Base-by-base conservation (phyloP, 2,797 vertebrate species). In the Triplophysa yarkandensis region DNA sequence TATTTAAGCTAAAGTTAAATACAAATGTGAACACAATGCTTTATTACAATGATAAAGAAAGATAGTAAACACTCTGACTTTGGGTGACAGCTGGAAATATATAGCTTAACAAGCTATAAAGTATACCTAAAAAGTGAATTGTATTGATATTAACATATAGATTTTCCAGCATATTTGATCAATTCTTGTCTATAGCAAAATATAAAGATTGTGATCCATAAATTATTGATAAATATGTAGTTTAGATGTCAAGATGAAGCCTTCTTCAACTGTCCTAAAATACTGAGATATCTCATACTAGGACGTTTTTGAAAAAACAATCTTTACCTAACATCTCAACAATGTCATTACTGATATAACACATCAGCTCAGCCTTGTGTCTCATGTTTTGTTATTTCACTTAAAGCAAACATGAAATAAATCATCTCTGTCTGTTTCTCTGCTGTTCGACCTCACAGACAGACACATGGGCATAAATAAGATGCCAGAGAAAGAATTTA, bases 391-490 rank as follows among this genome's bases (percentile, higher is more conserved):
- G 79, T 71, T 76, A 81, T 88, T 90, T 94, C 92, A 71, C 82
- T 86, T 87, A 84, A 84, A 84, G 81, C 73, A 74, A 88, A 87
- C 85, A 81, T 73, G 77, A 86, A 85, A 85, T 85, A 88, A 88
- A 90, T 86, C 87, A 84, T 81, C 83, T 89, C 57, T 41, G n/a
- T 87, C 87, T 89, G 84, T 86, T 79, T 86, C 82, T 67, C 81
- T 83, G 76, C 85, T 86, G 83, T 73, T 82, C 78, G 83, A 83
- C 81, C 72, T 84, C 81, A 77, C 81, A 84, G 83, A 68, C 82
- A 77, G 69, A 85, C 85, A 80, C 82, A 77, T 81, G 78, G 63
- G 82, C 81, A 77, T 82, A 78, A 84, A 88, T 87, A 82, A 81
- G 83, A 85, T 80, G 82, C 78, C 83, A 84, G 85, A 87, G 88